Base-by-base conservation (phyloP, 2,113 vertebrate genomes). In the Semnornis frantzii region DNA sequence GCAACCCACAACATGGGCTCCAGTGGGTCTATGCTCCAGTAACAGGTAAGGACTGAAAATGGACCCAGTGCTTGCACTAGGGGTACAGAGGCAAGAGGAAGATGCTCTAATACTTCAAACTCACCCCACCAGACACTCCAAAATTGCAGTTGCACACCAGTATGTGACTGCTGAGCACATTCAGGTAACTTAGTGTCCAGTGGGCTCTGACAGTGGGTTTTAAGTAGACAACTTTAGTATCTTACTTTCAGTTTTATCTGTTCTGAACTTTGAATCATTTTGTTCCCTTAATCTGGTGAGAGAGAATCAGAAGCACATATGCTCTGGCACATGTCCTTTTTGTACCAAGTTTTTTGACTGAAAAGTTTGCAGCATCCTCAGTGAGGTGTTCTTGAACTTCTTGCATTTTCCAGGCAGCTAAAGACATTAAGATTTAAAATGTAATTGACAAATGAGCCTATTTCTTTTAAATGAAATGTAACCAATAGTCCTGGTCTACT, bases 361-460 rank as follows among this genome's bases (percentile, higher is more conserved):
- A 80, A 87, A 42, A 42, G 14, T 23, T 34, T 58, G n/a, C 31
- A 75, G 15, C 20, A 69, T 73, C 60, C 30, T 87, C 57, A 65
- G 59, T 85, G 48, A 89, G 46, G 42, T 75, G 28, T 80, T 85
- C 44, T 62, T 42, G 63, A 89, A 81, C 75, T 90, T 71, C 55
- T 59, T 73, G 82, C 62, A 75, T 85, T 95, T 52, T 31, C 89
- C 94, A 92, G 90, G 95, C 82, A 17, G 66, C 92, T 87, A 63
- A 95, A 97, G 87, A 87, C 74, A 83, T 28, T 7, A 31, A 57
- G 62, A 70, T 82, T 96, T 93, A 93, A 66, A 79, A 71, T 30
- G 21, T 96, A 92, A 97, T 88, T 96, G 96, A 97, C 97, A 97
- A 93, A 93, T 76, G 58, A 89, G 55, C 37, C 93, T 92, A 83